Percentiles rank a stretch among this genome's conserved stretches.
Evolutionary conservation across 2,113 vertebrate species (phyloP).

Genomic region (Willisornis vidua): DNA sequence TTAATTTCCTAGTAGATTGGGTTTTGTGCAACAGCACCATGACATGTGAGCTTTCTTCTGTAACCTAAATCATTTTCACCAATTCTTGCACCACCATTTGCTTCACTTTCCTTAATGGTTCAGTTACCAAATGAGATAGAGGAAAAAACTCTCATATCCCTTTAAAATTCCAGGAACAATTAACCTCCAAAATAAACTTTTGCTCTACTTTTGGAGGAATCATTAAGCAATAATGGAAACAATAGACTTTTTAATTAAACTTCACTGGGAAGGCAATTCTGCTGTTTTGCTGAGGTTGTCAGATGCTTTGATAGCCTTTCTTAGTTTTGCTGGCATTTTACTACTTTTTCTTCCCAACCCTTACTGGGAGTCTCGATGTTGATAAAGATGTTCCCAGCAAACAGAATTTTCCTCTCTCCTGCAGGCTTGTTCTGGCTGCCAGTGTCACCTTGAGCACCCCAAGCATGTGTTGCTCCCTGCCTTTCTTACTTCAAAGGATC

Average conservation of each 20-base stretch:
- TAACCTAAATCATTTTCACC: background rate
- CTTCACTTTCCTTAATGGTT: background rate
- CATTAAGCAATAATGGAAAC: conserved; percentile 42
- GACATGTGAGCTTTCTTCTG: background rate
- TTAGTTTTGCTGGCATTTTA: background rate
- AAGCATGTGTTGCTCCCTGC: accelerated
- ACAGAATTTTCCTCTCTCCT: background rate
- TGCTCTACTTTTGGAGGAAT: conserved; percentile 25
- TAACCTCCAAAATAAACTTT: conserved; percentile 44
- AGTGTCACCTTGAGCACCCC: background rate
- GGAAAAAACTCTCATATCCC: background rate
- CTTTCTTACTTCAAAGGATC: background rate
- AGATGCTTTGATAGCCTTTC: background rate
- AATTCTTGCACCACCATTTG: background rate
- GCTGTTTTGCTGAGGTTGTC: conserved; percentile 33
- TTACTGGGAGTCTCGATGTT: background rate
- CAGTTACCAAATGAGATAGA: background rate
- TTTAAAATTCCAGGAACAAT: conserved; percentile 53
- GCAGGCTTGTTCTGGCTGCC: background rate
- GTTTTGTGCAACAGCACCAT: background rate
- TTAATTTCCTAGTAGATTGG: conserved; percentile 40
- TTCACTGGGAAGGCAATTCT: conserved; percentile 28
- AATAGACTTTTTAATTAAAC: conserved; percentile 51
- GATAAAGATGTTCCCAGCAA: background rate
- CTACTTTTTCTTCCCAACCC: background rate